Evolutionary conservation across 2,797 vertebrate genomes (phyloP).

Genomic region (Chloroceryle amazona): DNA sequence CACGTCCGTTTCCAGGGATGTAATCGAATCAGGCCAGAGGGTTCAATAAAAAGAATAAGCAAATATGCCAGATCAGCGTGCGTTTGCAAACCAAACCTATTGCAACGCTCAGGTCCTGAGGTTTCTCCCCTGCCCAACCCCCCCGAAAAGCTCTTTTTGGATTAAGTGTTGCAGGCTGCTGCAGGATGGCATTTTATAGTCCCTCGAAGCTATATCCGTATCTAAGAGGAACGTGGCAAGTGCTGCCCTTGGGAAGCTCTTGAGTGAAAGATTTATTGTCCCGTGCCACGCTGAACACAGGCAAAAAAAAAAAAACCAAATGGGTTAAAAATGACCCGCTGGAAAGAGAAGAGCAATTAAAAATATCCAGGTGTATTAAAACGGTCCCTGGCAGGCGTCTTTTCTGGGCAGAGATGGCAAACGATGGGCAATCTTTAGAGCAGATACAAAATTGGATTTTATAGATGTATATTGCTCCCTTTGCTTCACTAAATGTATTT

Average conservation of each 20-base stretch:
- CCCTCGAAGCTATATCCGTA: background rate
- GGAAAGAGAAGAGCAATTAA: background rate
- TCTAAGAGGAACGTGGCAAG: accelerated
- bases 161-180: background rate
- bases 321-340: background rate
- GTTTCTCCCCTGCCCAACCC: too few species aligned
- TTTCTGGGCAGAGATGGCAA: background rate
- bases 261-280: background rate
- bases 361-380: background rate
- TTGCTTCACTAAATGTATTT: background rate
- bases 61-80: background rate
- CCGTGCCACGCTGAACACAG: accelerated
- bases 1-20: background rate
- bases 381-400: accelerated
- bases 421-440: background rate
- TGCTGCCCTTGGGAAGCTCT: background rate
- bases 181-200: background rate
- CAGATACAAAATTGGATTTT: background rate
- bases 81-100: background rate
- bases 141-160: background rate
- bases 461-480: background rate
- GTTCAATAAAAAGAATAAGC: background rate
- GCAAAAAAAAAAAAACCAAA: too few species aligned
- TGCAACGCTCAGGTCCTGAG: background rate
- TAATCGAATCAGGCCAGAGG: slow-evolving; percentile 36